A percentile compares a stretch with the other conserved stretches of the same genome.
Evolutionary conservation across 2,888 invertebrate genomes (phyloP).

Genomic region (Cybosia mesomella): DNA sequence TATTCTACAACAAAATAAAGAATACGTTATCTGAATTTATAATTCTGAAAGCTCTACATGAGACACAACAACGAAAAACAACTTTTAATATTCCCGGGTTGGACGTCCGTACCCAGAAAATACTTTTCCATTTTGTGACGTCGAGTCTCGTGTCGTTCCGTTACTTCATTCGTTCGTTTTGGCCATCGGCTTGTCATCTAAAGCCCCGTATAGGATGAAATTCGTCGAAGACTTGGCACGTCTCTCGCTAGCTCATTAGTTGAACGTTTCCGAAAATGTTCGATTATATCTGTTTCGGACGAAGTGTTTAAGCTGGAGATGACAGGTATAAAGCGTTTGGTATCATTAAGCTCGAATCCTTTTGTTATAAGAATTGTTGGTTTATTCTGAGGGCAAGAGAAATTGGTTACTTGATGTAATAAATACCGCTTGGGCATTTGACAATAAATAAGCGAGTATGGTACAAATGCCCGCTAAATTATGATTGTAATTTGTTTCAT

Average conservation of each 20-base stretch:
- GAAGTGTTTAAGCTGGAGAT: conserved; percentile 14
- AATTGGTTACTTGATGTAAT: not conserved
- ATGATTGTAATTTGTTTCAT: not conserved
- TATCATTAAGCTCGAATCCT: not conserved
- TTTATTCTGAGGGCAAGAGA: not conserved
- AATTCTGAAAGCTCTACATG: conserved; percentile 2
- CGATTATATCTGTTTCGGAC: conserved; percentile 21
- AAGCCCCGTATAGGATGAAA: conserved; percentile 21
- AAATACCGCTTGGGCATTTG: not conserved
- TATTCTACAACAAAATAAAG: not conserved
- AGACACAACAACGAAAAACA: conserved; percentile 8
- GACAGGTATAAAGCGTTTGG: conserved; percentile 19
- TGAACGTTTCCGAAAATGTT: conserved; percentile 26
- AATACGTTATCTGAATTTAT: not conserved
- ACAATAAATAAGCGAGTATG: not conserved
- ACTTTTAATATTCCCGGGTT: conserved; percentile 35
- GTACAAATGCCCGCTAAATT: not conserved
- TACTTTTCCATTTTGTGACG: conserved; percentile 43
- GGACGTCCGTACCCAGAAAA: conserved; percentile 29
- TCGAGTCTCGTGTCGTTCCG: conserved; percentile 37
- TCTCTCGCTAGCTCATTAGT: conserved; percentile 48
- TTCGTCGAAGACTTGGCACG: conserved; percentile 31
- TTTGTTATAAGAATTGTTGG: conserved; percentile 11
- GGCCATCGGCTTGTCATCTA: conserved; percentile 37
- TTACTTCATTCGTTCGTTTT: conserved; percentile 47